These are phyloP conservation scores for Hoplias malabaricus DNA, from an alignment of 2,113 vertebrate genomes.

Conservation along the genomic window DNA sequence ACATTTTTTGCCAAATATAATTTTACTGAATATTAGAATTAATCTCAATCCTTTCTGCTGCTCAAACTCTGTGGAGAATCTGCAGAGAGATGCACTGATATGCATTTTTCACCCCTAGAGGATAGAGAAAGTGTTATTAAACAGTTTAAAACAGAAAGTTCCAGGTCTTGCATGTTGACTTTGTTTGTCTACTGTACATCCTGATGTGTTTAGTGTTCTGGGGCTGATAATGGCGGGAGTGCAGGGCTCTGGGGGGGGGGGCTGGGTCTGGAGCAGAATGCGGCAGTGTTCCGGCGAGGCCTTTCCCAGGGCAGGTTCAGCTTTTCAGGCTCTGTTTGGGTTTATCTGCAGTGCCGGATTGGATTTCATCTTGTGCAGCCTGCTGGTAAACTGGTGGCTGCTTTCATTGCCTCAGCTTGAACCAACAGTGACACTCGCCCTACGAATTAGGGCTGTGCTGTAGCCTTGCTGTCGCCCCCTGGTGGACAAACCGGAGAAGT, in stretches of 20 bases:
- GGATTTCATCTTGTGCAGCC: slow-evolving; percentile 67
- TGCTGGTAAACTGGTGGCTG: slow-evolving; percentile 52
- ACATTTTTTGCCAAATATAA: no score
- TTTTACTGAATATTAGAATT: no score
- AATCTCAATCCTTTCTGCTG: no score
- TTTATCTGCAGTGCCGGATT: slow-evolving; percentile 75
- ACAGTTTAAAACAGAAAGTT: not conserved
- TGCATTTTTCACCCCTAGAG: no score
- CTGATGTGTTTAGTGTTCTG: not conserved
- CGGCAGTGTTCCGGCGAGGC: slow-evolving; percentile 59
- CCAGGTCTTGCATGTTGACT: not conserved
- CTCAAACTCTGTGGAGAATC: no score
- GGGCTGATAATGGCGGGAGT: not conserved
- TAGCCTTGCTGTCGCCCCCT: slow-evolving; percentile 60
- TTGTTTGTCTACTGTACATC: slow-evolving; percentile 4
- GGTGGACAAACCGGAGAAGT: slow-evolving; percentile 36
- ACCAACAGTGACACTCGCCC: slow-evolving; percentile 14
- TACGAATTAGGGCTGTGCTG: not conserved
- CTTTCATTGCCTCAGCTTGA: slow-evolving; percentile 39
- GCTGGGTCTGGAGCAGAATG: slow-evolving; percentile 40
- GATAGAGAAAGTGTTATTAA: no score
- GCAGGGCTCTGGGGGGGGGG: not conserved
- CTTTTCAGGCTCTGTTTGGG: slow-evolving; percentile 71
- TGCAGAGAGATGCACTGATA: no score
- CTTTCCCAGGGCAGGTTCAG: slow-evolving; percentile 60